phyloP scores from a whole-genome alignment of 2,113 vertebrate genomes.

The Pterocles orientalis region DNA sequence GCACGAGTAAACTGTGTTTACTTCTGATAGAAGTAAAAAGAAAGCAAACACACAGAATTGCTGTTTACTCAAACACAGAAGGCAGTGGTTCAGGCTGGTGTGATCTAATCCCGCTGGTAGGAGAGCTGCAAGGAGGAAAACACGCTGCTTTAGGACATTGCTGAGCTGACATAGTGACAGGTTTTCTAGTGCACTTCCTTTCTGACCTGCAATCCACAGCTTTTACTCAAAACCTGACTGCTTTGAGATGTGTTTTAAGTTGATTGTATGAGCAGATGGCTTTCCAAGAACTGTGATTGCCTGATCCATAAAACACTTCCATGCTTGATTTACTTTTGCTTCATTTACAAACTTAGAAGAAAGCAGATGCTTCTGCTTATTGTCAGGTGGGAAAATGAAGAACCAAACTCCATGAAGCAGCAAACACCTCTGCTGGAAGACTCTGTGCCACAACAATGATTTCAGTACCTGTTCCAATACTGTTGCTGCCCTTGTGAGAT shows the following conservation, averaged over 20 bases:
- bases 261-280: background rate
- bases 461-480: no score
- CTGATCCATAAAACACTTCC: background rate
- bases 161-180: background rate
- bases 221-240: background rate
- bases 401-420: background rate
- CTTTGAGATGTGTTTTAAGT: background rate
- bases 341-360: background rate
- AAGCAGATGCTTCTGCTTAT: background rate
- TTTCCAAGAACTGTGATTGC: background rate
- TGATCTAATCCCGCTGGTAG: background rate
- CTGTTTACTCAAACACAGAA: background rate
- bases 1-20: background rate
- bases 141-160: background rate
- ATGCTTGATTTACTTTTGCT: background rate
- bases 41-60: background rate
- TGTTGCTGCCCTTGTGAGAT: no score
- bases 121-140: background rate
- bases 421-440: no score
- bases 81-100: background rate
- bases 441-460: no score
- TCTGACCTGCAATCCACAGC: background rate
- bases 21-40: background rate
- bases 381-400: background rate
- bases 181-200: background rate